These are phyloP conservation scores for Epistrophella euchroma DNA, from an alignment of 2,888 invertebrate genomes.

Conservation along the genomic window DNA sequence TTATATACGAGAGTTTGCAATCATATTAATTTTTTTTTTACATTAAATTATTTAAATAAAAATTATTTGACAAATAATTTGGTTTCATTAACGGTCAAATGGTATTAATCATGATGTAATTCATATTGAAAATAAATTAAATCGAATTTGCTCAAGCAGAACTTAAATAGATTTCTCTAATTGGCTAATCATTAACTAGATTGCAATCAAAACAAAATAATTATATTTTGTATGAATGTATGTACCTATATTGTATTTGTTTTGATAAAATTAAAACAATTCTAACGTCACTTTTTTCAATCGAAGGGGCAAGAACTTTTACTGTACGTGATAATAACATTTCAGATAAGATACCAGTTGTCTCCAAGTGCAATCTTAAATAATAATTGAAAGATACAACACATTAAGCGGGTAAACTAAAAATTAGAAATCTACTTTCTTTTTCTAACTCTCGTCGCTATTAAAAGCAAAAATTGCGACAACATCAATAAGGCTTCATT, in stretches of 20 bases:
- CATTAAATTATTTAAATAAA: no score
- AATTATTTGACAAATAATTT: background rate
- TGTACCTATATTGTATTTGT: conserved; percentile 28
- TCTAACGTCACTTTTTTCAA: background rate
- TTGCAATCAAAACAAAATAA: conserved; percentile 32
- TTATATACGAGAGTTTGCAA: no score
- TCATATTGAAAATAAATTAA: background rate
- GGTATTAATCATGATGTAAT: conserved; percentile 1
- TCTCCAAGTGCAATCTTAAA: background rate
- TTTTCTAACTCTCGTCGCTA: background rate
- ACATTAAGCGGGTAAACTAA: background rate
- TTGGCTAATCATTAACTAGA: conserved; percentile 6
- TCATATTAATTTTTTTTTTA: no score
- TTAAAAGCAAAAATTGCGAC: background rate
- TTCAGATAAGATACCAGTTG: conserved; percentile 10
- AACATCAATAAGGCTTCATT: background rate
- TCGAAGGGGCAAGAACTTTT: background rate
- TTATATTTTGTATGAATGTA: no score
- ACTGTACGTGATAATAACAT: conserved; percentile 6
- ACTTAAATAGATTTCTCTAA: conserved; percentile 6
- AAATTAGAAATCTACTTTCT: background rate
- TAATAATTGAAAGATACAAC: conserved; percentile 1
- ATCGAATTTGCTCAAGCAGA: conserved; percentile 26
- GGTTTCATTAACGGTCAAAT: background rate
- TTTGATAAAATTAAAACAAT: conserved; percentile 3